Percentiles rank a stretch among this genome's conserved stretches.
Conservation (phyloP, 1,140 invertebrate genomes). For the Bombus breviceps region DNA sequence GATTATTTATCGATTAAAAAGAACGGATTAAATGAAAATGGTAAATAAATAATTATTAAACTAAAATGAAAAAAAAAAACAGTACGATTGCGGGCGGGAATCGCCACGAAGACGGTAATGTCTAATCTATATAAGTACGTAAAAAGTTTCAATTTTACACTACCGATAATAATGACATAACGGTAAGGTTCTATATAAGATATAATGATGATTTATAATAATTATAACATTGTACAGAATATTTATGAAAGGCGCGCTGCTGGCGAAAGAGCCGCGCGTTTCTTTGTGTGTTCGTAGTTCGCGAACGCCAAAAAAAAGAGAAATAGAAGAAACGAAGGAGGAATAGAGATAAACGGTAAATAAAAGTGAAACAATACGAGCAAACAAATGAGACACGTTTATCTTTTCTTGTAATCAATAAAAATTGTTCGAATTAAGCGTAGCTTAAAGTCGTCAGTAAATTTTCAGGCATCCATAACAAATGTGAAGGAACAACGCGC, state of each 20-base stretch:
- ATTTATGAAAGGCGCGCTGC: constrained; percentile 81
- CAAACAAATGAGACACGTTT: constrained; percentile 12
- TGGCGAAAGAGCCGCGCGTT: constrained; percentile 73
- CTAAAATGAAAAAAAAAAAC: constrained; percentile 66
- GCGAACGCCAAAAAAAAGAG: background rate
- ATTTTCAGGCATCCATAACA: constrained; percentile 7
- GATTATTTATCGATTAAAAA: constrained; percentile 79
- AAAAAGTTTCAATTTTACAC: constrained; percentile 83
- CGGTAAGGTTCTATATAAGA: constrained; percentile 81
- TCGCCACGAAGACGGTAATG: constrained; percentile 74
- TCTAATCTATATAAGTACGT: constrained; percentile 81
- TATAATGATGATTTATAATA: constrained; percentile 82
- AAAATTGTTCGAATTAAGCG: constrained; percentile 36
- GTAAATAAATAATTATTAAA: constrained; percentile 68
- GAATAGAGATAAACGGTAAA: background rate
- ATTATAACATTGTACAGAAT: constrained; percentile 83
- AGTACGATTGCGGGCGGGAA: constrained; percentile 60
- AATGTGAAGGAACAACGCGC: constrained; percentile 35
- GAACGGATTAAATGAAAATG: constrained; percentile 67
- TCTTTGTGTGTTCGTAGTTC: constrained; percentile 17
- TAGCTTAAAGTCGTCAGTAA: constrained; percentile 20
- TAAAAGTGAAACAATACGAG: background rate
- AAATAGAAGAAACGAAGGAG: background rate
- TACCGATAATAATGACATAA: constrained; percentile 83
- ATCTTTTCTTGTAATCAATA: constrained; percentile 31